Conservation (phyloP, 2,797 vertebrate genomes). For the Lemur catta region DNA sequence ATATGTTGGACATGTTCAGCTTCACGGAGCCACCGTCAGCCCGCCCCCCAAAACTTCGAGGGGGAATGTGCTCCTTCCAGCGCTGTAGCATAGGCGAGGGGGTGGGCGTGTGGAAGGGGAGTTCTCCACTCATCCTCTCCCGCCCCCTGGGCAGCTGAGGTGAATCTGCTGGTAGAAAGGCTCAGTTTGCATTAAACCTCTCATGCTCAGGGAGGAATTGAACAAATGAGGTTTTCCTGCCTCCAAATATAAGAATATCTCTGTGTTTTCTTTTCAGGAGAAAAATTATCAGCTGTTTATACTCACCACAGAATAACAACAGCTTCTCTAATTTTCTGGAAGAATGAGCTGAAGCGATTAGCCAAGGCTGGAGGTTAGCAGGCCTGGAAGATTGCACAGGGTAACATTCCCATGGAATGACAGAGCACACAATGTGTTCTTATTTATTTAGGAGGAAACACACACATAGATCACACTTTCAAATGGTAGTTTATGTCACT, state of each 20-base stretch:
- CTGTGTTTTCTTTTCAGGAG: background rate
- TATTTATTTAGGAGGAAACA: background rate
- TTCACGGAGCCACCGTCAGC: background rate
- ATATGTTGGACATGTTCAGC: background rate
- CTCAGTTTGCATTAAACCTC: background rate
- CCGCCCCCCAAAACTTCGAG: accelerated
- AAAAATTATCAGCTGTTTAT: background rate
- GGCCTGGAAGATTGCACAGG: background rate
- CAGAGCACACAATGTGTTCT: accelerated
- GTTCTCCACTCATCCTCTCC: accelerated
- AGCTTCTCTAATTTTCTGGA: background rate
- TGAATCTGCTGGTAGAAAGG: background rate
- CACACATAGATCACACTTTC: background rate
- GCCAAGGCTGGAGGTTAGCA: background rate
- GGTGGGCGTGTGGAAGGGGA: background rate
- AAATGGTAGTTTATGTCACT: background rate
- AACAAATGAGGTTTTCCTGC: background rate
- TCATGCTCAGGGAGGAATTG: background rate
- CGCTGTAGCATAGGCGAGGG: background rate
- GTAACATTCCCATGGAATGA: background rate
- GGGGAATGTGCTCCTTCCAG: background rate
- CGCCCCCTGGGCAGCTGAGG: background rate
- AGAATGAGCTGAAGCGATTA: background rate
- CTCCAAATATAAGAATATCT: background rate
- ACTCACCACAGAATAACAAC: background rate